Evolutionary conservation across 2,113 vertebrate species (phyloP).

Genomic region (Apeltes quadracus): DNA sequence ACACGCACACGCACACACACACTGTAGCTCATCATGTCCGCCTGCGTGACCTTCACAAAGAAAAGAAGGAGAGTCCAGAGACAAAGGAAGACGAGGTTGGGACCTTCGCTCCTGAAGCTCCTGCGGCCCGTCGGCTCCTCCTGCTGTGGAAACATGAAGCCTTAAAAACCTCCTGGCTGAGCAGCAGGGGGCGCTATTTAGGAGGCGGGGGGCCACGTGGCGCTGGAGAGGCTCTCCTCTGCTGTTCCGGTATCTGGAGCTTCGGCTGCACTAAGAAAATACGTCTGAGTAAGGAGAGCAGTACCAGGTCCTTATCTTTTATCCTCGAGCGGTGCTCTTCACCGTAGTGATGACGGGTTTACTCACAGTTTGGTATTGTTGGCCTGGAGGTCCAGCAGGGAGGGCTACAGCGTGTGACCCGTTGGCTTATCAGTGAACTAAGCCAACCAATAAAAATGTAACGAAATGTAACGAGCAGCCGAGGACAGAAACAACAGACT

Average conservation of each 20-base stretch:
- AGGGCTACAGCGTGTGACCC: not conserved
- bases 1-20: conserved; percentile 10
- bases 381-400: not conserved
- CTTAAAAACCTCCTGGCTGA: not conserved
- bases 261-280: too few species aligned
- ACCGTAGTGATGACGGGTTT: not conserved
- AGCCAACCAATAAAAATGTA: not conserved
- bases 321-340: not conserved
- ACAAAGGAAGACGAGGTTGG: conserved; percentile 32
- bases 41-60: conserved; percentile 45
- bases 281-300: too few species aligned
- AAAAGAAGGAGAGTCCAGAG: conserved; percentile 17
- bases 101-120: conserved; percentile 35
- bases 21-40: conserved; percentile 39
- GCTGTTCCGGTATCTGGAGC: too few species aligned
- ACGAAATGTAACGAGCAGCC: too few species aligned
- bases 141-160: not conserved
- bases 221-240: too few species aligned
- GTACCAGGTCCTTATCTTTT: too few species aligned
- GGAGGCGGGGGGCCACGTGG: too few species aligned
- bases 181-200: not conserved
- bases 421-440: not conserved
- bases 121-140: not conserved
- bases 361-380: not conserved
- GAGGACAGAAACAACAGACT: too few species aligned